A percentile compares a stretch with the other conserved stretches of the same genome.
phyloP scores from a whole-genome alignment of 1,140 invertebrate species.

The Drosophila watanabei region DNA sequence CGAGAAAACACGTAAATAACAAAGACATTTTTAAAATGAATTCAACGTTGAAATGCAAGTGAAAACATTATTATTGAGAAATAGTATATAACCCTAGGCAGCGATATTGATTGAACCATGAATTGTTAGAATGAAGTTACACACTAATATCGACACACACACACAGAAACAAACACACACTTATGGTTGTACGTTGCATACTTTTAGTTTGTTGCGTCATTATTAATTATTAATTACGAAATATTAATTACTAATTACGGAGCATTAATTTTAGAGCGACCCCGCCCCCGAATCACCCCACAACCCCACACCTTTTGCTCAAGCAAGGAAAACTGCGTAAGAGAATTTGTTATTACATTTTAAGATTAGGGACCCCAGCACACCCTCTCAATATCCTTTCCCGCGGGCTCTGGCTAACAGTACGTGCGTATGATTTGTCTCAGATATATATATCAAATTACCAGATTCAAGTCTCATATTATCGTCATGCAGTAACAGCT shows the following conservation, averaged over 20 bases:
- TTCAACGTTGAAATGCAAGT: slow-evolving; percentile 50
- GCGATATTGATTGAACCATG: slow-evolving; percentile 53
- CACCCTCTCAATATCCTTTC: neutral
- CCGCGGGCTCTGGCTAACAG: slow-evolving; percentile 45
- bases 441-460: slow-evolving; percentile 27
- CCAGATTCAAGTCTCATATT: slow-evolving; percentile 42
- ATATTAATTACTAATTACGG: slow-evolving; percentile 14
- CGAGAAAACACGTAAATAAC: slow-evolving; percentile 29
- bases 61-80: slow-evolving; percentile 61
- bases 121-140: slow-evolving; percentile 43
- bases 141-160: slow-evolving; percentile 33
- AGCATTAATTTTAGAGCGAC: slow-evolving; percentile 23
- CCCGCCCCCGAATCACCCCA: slow-evolving; percentile 3
- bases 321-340: slow-evolving; percentile 38
- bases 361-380: slow-evolving; percentile 42
- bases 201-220: slow-evolving; percentile 55
- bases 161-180: slow-evolving; percentile 52
- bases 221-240: slow-evolving; percentile 27
- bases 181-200: slow-evolving; percentile 79
- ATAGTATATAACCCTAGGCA: slow-evolving; percentile 48
- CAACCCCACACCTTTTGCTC: slow-evolving; percentile 34
- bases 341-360: slow-evolving; percentile 54
- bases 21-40: slow-evolving; percentile 63
- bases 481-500: slow-evolving; percentile 21
- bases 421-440: slow-evolving; percentile 41